Conservation (phyloP, 2,797 vertebrate species). For the Gymnocypris eckloni region DNA sequence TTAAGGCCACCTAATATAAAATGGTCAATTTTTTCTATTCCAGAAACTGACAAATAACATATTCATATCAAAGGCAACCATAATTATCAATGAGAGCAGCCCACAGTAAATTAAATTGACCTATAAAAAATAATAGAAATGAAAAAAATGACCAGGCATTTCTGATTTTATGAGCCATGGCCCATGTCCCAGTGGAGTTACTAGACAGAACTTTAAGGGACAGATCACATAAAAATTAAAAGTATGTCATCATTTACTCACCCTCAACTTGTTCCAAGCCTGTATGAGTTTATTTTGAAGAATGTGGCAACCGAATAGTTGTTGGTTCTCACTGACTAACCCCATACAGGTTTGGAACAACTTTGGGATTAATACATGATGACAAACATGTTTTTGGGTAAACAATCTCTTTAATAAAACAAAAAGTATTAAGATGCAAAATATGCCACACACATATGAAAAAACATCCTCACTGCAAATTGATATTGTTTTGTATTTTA, state of each 20-base stretch:
- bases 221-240: background rate
- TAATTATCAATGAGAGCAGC: conserved; percentile 71
- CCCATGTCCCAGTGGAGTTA: background rate
- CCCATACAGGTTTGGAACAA: background rate
- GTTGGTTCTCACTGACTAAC: background rate
- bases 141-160: background rate
- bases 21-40: background rate
- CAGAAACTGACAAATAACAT: conserved; percentile 46
- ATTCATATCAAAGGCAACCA: conserved; percentile 78
- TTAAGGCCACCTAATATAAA: no score
- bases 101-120: background rate
- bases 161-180: background rate
- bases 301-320: background rate
- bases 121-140: background rate
- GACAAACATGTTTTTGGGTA: background rate
- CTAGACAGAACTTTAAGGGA: background rate
- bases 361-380: background rate
- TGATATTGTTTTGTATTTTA: background rate
- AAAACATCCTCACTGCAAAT: background rate
- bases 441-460: background rate
- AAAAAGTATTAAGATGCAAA: background rate
- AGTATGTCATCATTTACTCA: background rate
- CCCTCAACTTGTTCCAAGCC: background rate
- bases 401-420: background rate
- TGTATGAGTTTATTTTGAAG: background rate